Base-by-base conservation (phyloP, 1,140 invertebrate species). In the Zaprionus africanus region DNA sequence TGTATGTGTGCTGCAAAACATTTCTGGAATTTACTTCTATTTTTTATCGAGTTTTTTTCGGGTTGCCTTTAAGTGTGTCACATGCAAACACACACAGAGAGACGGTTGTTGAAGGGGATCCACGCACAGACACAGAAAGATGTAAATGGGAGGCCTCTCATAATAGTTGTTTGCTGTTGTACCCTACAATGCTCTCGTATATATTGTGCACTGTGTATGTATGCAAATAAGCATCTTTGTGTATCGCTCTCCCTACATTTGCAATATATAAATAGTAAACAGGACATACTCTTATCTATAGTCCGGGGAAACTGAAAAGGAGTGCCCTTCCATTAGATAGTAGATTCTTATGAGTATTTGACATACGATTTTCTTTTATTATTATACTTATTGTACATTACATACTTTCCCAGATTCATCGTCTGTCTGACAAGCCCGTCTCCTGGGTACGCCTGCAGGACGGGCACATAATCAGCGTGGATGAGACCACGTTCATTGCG, bases 391-490 rank as follows among this genome's bases (percentile, higher is more conserved):
- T n/a, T n/a, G n/a, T n/a, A 51, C 12, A 22, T 49, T 12, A 0
- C 1, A 19, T 56, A 56, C 4, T 9, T 41, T 1, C 6, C 2
- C 90, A 95, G 94, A 95, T 96, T 49, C 95, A 95, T 78, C 96
- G 97, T 86, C 94, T 97, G 69, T 96, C 96, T 82, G 97, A 97
- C 94, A 97, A 97, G 94, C 97, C 97, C 65, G 97, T 98, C 53
- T 98, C 97, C 41, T 98, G 97, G 97, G 97, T 98, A 79, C 95
- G 97, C 70, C 95, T 96, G 77, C 94, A 96, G 74, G 97, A 98
- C 93, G 95, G 96, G 65, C 97, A 98, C 94, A 98, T 98, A 81
- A 94, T 98, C 77, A 97, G 97, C 58, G 97, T 98, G 78, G 97
- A 98, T 94, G 95, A 92, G 60, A 86, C 85, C 86, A 97, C 97